A percentile compares a stretch with the other conserved stretches of the same genome.
These are phyloP conservation scores for Orthosia cruda DNA, from an alignment of 2,888 invertebrate genomes.

Conservation along the genomic window DNA sequence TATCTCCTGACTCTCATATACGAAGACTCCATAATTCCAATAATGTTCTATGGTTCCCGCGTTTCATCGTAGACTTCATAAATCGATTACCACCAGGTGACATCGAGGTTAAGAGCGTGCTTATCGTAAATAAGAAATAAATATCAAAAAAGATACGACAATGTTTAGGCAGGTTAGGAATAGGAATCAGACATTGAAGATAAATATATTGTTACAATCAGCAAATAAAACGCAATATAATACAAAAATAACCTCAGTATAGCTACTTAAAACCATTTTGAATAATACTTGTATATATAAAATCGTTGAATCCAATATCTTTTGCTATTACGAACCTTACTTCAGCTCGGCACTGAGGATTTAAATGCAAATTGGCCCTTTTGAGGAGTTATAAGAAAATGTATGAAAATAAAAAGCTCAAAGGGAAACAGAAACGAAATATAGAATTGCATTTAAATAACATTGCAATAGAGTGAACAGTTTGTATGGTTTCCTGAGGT, in stretches of 20 bases:
- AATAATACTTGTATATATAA: slow-evolving; percentile 32
- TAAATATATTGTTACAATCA: too few species aligned
- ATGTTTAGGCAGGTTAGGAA: too few species aligned
- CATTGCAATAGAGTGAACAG: slow-evolving; percentile 25
- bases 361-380: slow-evolving; percentile 70
- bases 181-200: neutral
- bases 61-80: too few species aligned
- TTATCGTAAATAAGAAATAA: too few species aligned
- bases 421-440: slow-evolving; percentile 35
- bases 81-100: too few species aligned
- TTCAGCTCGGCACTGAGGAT: slow-evolving; percentile 36
- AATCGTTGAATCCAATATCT: slow-evolving; percentile 57
- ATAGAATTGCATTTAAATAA: slow-evolving; percentile 55
- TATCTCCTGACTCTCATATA: too few species aligned
- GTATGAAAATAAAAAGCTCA: slow-evolving; percentile 58
- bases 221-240: neutral
- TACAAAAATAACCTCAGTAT: slow-evolving; percentile 9
- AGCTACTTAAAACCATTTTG: slow-evolving; percentile 1
- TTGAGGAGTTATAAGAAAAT: slow-evolving; percentile 58
- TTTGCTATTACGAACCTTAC: slow-evolving; percentile 21
- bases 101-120: too few species aligned
- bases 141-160: too few species aligned
- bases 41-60: too few species aligned
- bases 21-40: too few species aligned
- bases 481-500: neutral